phyloP scores from a whole-genome alignment of 2,113 vertebrate species.

The Trichomycterus rosablanca region DNA sequence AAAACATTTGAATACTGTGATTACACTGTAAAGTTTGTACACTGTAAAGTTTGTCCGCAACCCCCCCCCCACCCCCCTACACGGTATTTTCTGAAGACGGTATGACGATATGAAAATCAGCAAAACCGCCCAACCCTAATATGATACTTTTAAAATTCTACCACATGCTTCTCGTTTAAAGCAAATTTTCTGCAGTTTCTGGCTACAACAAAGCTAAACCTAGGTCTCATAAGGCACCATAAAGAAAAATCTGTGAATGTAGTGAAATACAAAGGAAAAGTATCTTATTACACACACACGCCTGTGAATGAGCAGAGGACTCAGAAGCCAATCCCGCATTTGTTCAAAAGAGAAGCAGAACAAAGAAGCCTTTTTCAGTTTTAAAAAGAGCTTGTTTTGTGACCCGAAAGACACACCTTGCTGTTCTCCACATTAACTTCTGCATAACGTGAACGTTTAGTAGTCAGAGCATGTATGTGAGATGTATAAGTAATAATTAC shows the following conservation, averaged over 20 bases:
- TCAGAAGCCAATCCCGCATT: slow-evolving; percentile 26
- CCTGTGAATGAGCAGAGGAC: slow-evolving; percentile 35
- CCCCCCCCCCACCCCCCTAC: no score
- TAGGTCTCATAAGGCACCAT: slow-evolving; percentile 31
- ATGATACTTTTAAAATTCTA: slow-evolving; percentile 29
- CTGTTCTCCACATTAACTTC: no score
- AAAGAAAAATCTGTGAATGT: slow-evolving; percentile 35
- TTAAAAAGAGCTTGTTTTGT: neutral
- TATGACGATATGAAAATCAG: no score
- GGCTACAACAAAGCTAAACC: slow-evolving; percentile 34
- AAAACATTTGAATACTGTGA: no score
- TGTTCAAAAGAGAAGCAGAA: slow-evolving; percentile 31
- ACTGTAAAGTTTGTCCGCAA: no score
- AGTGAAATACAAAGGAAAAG: slow-evolving; percentile 38
- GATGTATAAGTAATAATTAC: no score
- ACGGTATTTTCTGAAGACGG: no score
- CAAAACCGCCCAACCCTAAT: neutral
- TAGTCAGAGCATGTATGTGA: no score
- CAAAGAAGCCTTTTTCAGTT: slow-evolving; percentile 27
- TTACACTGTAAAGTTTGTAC: no score
- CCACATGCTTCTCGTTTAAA: slow-evolving; percentile 40
- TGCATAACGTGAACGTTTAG: no score
- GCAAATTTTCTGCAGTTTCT: no score
- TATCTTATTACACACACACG: slow-evolving; percentile 48
- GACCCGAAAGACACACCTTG: slow-evolving; percentile 19